Conservation (phyloP, 1,140 invertebrate genomes). For the Eueides isabella region DNA sequence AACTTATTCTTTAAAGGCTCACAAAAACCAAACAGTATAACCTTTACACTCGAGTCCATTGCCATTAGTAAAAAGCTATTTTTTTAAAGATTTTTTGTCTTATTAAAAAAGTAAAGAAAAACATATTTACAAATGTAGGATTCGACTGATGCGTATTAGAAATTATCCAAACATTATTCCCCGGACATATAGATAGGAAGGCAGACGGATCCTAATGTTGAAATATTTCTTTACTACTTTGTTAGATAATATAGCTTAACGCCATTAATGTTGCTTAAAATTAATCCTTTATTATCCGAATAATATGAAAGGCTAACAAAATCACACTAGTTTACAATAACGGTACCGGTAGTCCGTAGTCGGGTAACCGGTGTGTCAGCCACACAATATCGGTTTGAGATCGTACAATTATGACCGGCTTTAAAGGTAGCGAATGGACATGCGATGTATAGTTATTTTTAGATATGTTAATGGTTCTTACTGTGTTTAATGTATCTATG, state of each 20-base stretch:
- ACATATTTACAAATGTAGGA: too few relatives aligned
- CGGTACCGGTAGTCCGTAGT: constrained; percentile 24
- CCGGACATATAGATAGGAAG: too few relatives aligned
- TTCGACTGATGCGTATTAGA: too few relatives aligned
- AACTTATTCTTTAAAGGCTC: too few relatives aligned
- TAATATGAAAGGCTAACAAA: constrained; percentile 7
- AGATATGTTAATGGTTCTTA: background rate
- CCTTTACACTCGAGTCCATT: too few relatives aligned
- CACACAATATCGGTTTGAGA: constrained; percentile 32
- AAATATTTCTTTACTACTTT: too few relatives aligned
- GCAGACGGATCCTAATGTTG: too few relatives aligned
- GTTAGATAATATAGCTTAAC: background rate
- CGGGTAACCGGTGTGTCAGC: constrained; percentile 28
- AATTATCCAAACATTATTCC: too few relatives aligned
- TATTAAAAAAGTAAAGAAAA: too few relatives aligned
- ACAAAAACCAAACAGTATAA: too few relatives aligned
- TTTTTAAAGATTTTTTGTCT: too few relatives aligned
- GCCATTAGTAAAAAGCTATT: too few relatives aligned
- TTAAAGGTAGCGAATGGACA: constrained; percentile 9
- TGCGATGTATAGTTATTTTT: constrained; percentile 12
- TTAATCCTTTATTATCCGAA: background rate
- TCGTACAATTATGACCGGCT: constrained; percentile 32
- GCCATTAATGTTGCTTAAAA: background rate
- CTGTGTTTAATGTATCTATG: background rate
- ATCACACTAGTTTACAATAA: constrained; percentile 26